Evolutionary conservation across 2,113 vertebrate species (phyloP), one percentile per base, ranked within the genome.

Genomic region (Ariopsis seemanni): DNA sequence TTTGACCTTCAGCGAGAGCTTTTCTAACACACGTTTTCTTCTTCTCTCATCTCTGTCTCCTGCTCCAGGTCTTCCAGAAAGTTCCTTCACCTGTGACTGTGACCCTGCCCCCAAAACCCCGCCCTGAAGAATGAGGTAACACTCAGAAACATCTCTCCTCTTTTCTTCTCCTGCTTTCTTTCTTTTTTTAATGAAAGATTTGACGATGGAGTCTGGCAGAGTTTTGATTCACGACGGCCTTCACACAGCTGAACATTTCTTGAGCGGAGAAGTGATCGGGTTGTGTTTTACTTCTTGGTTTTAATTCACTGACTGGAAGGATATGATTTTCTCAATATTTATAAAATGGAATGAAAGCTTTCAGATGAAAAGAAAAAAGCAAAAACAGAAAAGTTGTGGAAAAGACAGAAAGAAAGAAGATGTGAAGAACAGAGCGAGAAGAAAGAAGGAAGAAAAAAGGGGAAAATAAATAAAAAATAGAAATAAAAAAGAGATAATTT

Each of bases 61-160:
- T 88, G 72, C 83, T 89, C 90, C 89, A 96, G 95, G 95, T 95
- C 95, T 65, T 95, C 95, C 81, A 95, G 95, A 95, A 96, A 96
- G 95, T 96, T 96, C 91, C 95, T 96, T 89, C 95, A 96, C 92
- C 95, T 96, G 95, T 96, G 95, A 96, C 94, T 91, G 91, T 93
- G 89, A 91, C 89, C 89, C 84, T 77, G 80, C 89, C 92, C 91
- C 72, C 75, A 90, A 89, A 89, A 89, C 91, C 88, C 88, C 93
- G 90, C 92, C 93, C 91, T 89, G 89, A 86, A 69, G 90, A 89
- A 88, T 90, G 89, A 96, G 95, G 95, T 96, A 96, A 93, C 91
- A 62, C 17, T 72, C 53, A 62, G 15, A 30, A 20, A 12, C 7
- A 7, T 11, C 7, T 8, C 18, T 48, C 20, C 11, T 52, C 52